Base-by-base conservation (phyloP, 2,797 vertebrate species). In the Aplochiton taeniatus region DNA sequence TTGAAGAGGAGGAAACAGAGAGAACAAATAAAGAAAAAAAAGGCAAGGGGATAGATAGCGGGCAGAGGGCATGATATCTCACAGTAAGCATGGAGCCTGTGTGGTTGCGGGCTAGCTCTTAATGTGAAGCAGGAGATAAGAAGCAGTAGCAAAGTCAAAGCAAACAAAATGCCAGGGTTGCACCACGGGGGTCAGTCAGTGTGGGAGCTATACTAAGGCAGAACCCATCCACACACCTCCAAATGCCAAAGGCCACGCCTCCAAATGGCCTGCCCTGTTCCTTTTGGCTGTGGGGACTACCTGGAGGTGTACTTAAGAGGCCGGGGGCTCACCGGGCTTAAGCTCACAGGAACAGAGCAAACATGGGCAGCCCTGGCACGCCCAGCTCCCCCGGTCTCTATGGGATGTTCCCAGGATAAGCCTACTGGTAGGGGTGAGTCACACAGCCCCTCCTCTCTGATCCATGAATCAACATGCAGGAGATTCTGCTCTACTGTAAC, bases 401-500 rank as follows among this genome's bases (percentile, higher is more conserved):
- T 31, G 6, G 3, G 31, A 31, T 31, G 31, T 31, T 31, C 31
- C 31, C 31, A 31, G 31, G 31, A 31, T 31, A 31, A 31, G 31
- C 31, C 31, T 31, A 31, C 31, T 31, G 31, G 31, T 31, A 31
- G 31, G 31, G 31, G 31, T 31, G 31, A 31, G 31, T 31, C 31
- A 31, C 6, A 31, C 31, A 31, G 31, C 2, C 31, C 2, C 6
- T 31, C 3, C 31, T 31, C 31, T 6, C 31, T 31, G 6, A 31
- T 31, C 31, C 31, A 31, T 6, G 31, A 31, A 31, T 31, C 31
- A 31, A 2, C 31, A 31, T 2, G 31, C 3, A 31, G 31, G 55
- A 66, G 77, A 70, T 61, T 48, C 18, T 13, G 13, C 70, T 48
- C 74, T 80, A 76, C 65, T 77, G 68, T 61, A 77, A 84, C 85